Evolutionary conservation across 2,797 vertebrate genomes (phyloP).

Genomic region (Champsocephalus gunnari): DNA sequence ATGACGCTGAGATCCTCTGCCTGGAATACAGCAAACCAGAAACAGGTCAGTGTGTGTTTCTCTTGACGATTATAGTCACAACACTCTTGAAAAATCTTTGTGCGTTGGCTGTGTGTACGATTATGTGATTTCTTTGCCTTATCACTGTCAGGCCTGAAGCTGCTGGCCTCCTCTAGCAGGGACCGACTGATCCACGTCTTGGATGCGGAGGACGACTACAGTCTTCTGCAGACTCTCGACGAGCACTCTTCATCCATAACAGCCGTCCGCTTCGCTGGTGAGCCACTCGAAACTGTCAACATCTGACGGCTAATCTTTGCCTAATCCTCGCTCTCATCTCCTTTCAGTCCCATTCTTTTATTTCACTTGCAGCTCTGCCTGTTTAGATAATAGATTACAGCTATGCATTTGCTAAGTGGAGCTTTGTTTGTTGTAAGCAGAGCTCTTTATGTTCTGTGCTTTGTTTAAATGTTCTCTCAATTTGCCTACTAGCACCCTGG

Average conservation of each 20-base stretch:
- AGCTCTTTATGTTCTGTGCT: not conserved
- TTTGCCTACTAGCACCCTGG: not conserved
- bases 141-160: constrained; percentile 87
- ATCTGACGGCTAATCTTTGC: constrained; percentile 61
- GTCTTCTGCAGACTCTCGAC: constrained; percentile 93
- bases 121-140: not conserved
- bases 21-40: constrained; percentile 95
- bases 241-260: constrained; percentile 97
- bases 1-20: constrained; percentile 95
- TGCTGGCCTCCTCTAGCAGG: constrained; percentile 93
- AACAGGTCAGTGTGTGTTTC: constrained; percentile 84
- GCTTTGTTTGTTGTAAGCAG: constrained; percentile 22
- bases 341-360: constrained; percentile 39
- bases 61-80: not conserved
- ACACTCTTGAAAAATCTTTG: not conserved
- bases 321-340: constrained; percentile 58
- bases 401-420: constrained; percentile 33
- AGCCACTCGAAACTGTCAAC: constrained; percentile 69
- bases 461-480: not conserved
- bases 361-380: constrained; percentile 6
- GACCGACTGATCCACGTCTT: constrained; percentile 94
- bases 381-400: constrained; percentile 53
- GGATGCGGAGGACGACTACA: constrained; percentile 90
- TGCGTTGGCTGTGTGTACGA: not conserved
- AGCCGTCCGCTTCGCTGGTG: constrained; percentile 95